A percentile compares a stretch with the other conserved stretches of the same genome.
Conservation (phyloP, 2,797 vertebrate species). For the Labroides dimidiatus region DNA sequence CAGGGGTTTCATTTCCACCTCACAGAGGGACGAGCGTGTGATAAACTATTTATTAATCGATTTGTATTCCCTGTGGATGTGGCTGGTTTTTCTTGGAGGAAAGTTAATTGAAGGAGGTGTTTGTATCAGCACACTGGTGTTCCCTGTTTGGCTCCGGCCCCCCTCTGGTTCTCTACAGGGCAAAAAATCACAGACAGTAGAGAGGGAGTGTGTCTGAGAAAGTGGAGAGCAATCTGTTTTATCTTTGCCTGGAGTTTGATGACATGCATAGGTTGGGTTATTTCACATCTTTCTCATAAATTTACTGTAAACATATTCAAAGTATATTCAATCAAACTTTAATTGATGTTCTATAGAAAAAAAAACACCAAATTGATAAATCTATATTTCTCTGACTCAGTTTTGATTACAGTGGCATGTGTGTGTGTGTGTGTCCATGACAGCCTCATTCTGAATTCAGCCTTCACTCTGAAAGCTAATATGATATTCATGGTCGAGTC, state of each 20-base stretch:
- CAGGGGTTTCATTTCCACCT: slow-evolving; percentile 70
- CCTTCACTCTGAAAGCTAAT: slow-evolving; percentile 33
- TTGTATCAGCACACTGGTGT: slow-evolving; percentile 30
- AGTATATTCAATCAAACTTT: neutral
- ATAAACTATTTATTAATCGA: slow-evolving; percentile 75
- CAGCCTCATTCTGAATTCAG: slow-evolving; percentile 3
- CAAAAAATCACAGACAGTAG: neutral
- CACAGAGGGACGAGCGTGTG: slow-evolving; percentile 40
- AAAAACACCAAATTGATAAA: neutral
- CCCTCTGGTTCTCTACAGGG: slow-evolving; percentile 20
- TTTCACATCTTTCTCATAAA: too few species aligned
- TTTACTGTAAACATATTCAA: neutral
- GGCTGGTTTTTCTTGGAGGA: slow-evolving; percentile 40
- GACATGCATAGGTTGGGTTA: neutral
- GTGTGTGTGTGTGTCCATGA: neutral
- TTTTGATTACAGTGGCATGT: neutral
- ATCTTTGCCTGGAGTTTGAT: neutral
- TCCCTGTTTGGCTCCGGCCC: slow-evolving; percentile 14
- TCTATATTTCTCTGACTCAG: neutral
- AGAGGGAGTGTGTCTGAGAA: neutral
- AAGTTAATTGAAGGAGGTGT: slow-evolving; percentile 66
- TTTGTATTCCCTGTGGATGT: slow-evolving; percentile 53
- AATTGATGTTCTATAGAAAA: neutral
- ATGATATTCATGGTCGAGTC: slow-evolving; percentile 52
- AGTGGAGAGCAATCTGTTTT: neutral